A percentile compares a stretch with the other conserved stretches of the same genome.
Evolutionary conservation across 2,797 vertebrate species (phyloP).

Genomic region (Champsocephalus esox): DNA sequence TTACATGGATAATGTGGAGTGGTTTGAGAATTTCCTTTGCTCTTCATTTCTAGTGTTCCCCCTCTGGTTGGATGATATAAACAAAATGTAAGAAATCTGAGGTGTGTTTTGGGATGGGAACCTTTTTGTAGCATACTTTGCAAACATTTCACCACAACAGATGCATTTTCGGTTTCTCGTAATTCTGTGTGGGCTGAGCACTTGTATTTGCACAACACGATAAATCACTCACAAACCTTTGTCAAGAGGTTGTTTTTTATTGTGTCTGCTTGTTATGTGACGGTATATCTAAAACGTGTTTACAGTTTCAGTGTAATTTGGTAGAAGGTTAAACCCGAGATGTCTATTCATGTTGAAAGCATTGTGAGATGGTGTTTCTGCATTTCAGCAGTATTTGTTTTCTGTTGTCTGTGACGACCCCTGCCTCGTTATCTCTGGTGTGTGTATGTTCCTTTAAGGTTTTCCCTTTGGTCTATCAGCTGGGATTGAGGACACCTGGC

Average conservation of each 20-base stretch:
- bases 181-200: neutral
- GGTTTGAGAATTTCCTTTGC: neutral
- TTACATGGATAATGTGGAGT: conserved; percentile 3
- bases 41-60: neutral
- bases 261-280: neutral
- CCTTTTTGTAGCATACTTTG: neutral
- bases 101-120: neutral
- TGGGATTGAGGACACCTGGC: no score
- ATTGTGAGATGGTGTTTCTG: neutral
- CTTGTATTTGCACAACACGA: neutral
- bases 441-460: no score
- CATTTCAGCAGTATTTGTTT: neutral
- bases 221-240: neutral
- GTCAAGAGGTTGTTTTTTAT: neutral
- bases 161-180: neutral
- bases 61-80: neutral
- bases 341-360: neutral
- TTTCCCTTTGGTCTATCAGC: no score
- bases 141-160: neutral
- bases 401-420: neutral
- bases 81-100: neutral
- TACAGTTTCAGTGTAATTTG: conserved; percentile 2
- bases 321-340: neutral
- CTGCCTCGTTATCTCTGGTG: no score
- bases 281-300: neutral